Percentiles rank a stretch among this genome's conserved stretches.
phyloP scores from a whole-genome alignment of 2,797 vertebrate genomes.

The Rhinatrema bivittatum region DNA sequence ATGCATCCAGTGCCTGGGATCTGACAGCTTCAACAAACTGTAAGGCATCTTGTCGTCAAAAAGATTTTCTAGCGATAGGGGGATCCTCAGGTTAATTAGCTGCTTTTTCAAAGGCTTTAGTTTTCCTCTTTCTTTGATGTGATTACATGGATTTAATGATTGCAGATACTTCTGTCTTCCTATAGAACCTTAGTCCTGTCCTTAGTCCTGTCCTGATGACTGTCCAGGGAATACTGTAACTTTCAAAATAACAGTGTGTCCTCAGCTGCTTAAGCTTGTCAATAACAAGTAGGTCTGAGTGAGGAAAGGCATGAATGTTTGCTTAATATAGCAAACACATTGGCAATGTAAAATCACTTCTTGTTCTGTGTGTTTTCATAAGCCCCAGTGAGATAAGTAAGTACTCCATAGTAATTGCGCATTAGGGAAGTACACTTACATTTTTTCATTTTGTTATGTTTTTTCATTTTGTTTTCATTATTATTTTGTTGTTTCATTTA shows the following conservation, averaged over 20 bases:
- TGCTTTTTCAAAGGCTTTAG: constrained; percentile 16
- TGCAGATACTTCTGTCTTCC: constrained; percentile 6
- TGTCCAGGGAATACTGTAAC: constrained; percentile 1
- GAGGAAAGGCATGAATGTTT: constrained; percentile 8
- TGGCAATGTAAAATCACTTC: background rate
- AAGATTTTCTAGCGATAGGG: constrained; percentile 9
- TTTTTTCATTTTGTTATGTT: no score
- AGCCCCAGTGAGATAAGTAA: background rate
- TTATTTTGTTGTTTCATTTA: no score
- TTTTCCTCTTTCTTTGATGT: background rate
- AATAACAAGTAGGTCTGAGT: constrained; percentile 18
- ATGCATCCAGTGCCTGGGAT: no score
- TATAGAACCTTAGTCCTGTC: constrained; percentile 9
- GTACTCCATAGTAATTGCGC: background rate
- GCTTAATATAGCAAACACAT: background rate
- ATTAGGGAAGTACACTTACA: no score
- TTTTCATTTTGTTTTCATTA: no score
- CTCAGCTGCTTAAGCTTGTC: constrained; percentile 30
- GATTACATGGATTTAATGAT: background rate
- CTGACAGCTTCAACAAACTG: no score
- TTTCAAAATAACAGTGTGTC: constrained; percentile 11
- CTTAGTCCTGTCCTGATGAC: constrained; percentile 9
- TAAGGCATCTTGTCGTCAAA: constrained; percentile 7
- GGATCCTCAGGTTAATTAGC: constrained; percentile 28
- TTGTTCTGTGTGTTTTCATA: constrained; percentile 2